A percentile compares a stretch with the other conserved stretches of the same genome.
phyloP scores from a whole-genome alignment of 2,888 invertebrate genomes.

The Drosophila bunnanda region DNA sequence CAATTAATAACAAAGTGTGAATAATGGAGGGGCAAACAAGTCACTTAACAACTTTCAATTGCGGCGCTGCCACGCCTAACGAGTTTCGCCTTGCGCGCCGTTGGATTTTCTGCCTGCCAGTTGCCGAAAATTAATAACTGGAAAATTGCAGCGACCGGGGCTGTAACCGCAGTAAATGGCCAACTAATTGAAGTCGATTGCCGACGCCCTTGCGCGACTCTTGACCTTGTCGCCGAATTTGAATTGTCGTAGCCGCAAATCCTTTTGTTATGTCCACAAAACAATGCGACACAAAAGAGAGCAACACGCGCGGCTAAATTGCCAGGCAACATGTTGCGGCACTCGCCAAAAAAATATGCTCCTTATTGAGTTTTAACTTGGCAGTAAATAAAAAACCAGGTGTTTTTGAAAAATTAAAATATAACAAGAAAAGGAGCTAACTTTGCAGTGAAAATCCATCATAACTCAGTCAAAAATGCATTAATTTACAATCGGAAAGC shows the following conservation, averaged over 20 bases:
- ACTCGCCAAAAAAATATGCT: background rate
- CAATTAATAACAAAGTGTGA: conserved; percentile 63
- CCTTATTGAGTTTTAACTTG: background rate
- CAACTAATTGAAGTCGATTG: conserved; percentile 60
- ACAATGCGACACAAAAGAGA: conserved; percentile 29
- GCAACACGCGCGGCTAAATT: conserved; percentile 36
- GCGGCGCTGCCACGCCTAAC: conserved; percentile 54
- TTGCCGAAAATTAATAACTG: conserved; percentile 67
- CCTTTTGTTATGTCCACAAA: conserved; percentile 46
- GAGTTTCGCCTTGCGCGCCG: conserved; percentile 51
- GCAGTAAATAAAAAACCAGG: background rate
- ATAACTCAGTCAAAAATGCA: too few relatives aligned
- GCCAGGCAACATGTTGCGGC: conserved; percentile 28
- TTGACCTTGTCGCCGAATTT: conserved; percentile 63
- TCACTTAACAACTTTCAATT: conserved; percentile 79
- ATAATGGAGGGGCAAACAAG: conserved; percentile 57
- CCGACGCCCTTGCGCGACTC: conserved; percentile 54
- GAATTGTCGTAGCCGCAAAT: conserved; percentile 40
- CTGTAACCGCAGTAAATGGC: conserved; percentile 49
- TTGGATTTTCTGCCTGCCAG: conserved; percentile 23
- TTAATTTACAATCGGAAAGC: too few relatives aligned
- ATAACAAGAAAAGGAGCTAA: background rate
- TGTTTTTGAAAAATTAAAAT: background rate
- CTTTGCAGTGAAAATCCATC: too few relatives aligned
- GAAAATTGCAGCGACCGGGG: conserved; percentile 59